phyloP scores from a whole-genome alignment of 2,113 vertebrate species.

The Pomatorhinus ruficollis region DNA sequence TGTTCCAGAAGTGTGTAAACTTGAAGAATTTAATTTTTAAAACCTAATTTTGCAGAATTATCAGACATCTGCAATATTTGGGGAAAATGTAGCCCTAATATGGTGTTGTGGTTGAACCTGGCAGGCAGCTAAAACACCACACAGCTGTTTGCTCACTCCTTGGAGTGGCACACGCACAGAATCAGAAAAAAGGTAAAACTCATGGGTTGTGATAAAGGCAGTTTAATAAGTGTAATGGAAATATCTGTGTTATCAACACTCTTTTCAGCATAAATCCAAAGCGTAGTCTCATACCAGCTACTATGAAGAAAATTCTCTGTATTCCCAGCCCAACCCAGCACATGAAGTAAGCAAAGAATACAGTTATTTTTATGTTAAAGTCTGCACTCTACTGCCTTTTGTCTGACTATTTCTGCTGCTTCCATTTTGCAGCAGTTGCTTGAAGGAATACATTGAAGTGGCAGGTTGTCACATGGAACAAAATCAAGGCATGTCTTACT shows the following conservation, averaged over 20 bases:
- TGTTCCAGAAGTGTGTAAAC: neutral
- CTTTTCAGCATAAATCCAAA: neutral
- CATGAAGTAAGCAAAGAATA: neutral
- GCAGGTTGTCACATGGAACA: constrained; percentile 30
- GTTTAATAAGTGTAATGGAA: neutral
- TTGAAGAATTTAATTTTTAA: neutral
- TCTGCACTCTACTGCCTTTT: neutral
- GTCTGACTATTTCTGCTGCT: neutral
- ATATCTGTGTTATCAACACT: neutral
- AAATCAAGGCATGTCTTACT: neutral
- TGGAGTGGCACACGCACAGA: neutral
- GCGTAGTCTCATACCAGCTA: neutral
- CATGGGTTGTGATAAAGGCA: neutral
- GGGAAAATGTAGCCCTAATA: neutral
- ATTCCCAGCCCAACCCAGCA: neutral
- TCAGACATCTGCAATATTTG: neutral
- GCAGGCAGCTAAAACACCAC: neutral
- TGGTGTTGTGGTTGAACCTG: neutral
- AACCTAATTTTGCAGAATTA: neutral
- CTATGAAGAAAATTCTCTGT: neutral
- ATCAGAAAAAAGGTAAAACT: neutral
- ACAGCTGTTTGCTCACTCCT: neutral
- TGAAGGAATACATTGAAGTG: constrained; percentile 15
- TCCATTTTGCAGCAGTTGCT: constrained; percentile 10
- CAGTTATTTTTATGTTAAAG: neutral